Percentiles rank a stretch among this genome's conserved stretches.
phyloP scores from a whole-genome alignment of 1,140 invertebrate species.

The Diploscapter pachys region DNA sequence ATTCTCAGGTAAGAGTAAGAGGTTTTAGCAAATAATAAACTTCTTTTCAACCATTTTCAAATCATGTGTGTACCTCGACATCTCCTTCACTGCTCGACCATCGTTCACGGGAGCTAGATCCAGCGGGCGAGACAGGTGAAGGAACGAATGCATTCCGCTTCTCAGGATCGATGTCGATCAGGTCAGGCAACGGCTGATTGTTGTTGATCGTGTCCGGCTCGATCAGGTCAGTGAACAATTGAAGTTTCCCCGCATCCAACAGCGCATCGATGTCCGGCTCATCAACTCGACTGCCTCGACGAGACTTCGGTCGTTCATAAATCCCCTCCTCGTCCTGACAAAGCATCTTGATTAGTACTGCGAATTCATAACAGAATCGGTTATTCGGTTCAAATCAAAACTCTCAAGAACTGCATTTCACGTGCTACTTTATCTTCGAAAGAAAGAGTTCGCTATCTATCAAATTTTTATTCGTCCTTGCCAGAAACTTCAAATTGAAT shows the following conservation, averaged over 20 bases:
- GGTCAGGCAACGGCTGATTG: conserved; percentile 1
- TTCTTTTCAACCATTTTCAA: too few species aligned
- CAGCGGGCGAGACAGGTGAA: conserved; percentile 2
- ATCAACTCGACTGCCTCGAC: conserved; percentile 31
- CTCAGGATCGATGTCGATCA: conserved; percentile 5
- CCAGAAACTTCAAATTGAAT: too few species aligned
- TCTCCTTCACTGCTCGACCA: conserved; percentile 34
- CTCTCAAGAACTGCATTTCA: background rate
- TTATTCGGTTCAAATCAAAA: conserved; percentile 7
- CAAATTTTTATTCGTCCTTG: background rate
- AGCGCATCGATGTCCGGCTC: conserved; percentile 19
- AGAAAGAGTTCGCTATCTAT: background rate
- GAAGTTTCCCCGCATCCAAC: conserved; percentile 7
- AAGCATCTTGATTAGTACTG: background rate
- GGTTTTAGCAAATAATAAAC: too few species aligned
- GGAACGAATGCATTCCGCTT: background rate
- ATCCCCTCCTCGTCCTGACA: background rate
- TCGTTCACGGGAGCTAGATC: conserved; percentile 11
- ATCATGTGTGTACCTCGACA: conserved; percentile 19
- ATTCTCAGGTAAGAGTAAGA: too few species aligned
- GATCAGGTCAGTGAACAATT: conserved; percentile 4
- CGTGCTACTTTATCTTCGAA: conserved; percentile 1
- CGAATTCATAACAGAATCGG: background rate
- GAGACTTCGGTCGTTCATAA: conserved; percentile 20
- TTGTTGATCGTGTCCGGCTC: background rate